These are phyloP conservation scores for Leptopilina drosophilae DNA, from an alignment of 2,888 invertebrate species.

Conservation along the genomic window DNA sequence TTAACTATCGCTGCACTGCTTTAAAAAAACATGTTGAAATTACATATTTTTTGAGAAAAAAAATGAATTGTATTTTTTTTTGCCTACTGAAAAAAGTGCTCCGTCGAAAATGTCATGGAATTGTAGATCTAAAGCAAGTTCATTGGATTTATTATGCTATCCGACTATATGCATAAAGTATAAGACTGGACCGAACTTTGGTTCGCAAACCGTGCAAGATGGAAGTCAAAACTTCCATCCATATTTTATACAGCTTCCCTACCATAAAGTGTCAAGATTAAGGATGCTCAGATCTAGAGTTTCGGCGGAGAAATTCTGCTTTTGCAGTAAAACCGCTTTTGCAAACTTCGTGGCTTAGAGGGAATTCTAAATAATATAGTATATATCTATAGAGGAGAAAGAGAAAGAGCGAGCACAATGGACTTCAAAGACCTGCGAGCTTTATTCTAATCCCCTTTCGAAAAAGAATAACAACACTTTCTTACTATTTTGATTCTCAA, in stretches of 20 bases:
- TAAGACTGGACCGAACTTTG: slow-evolving; percentile 33
- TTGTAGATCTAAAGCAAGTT: neutral
- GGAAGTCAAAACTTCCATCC: slow-evolving; percentile 20
- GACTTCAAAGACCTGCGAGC: neutral
- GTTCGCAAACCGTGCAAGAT: slow-evolving; percentile 25
- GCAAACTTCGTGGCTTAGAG: neutral
- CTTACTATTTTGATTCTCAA: neutral
- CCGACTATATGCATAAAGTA: slow-evolving; percentile 29
- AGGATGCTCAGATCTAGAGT: slow-evolving; percentile 29
- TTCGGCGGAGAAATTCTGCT: slow-evolving; percentile 15
- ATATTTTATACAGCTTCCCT: slow-evolving; percentile 38
- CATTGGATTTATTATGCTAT: slow-evolving; percentile 25
- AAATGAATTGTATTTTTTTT: neutral
- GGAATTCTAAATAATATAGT: slow-evolving; percentile 22
- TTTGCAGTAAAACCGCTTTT: slow-evolving; percentile 11
- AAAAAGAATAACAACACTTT: slow-evolving; percentile 1
- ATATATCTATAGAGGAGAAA: neutral
- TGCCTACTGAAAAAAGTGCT: neutral
- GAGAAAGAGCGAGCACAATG: neutral
- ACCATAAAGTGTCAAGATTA: slow-evolving; percentile 21
- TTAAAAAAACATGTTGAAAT: too few species aligned
- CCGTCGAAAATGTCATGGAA: slow-evolving; percentile 6
- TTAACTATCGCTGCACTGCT: too few species aligned
- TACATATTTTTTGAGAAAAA: too few species aligned
- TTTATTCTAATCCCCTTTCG: slow-evolving; percentile 15